These are phyloP conservation scores for Shargacucullia verbasci DNA, from an alignment of 2,888 invertebrate genomes.

Conservation along the genomic window DNA sequence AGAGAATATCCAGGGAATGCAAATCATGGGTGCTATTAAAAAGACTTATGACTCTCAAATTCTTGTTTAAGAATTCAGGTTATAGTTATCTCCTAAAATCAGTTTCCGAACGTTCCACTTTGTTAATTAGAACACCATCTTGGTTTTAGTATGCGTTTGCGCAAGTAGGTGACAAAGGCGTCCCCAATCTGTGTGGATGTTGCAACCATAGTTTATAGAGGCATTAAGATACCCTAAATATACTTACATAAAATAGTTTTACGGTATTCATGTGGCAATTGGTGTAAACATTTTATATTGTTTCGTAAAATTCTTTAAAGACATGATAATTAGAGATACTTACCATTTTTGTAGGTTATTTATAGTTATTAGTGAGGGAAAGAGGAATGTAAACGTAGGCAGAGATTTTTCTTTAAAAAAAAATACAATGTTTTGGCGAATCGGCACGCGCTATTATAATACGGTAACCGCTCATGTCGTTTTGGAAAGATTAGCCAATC, in stretches of 20 bases:
- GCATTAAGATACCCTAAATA: slow-evolving; percentile 53
- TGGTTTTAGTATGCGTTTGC: slow-evolving; percentile 41
- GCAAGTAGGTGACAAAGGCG: slow-evolving; percentile 51
- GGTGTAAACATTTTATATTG: slow-evolving; percentile 2
- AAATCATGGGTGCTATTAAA: too few relatives aligned
- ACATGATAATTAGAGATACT: too few relatives aligned
- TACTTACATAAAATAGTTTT: slow-evolving; percentile 32
- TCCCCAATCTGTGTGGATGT: slow-evolving; percentile 43
- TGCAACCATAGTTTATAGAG: slow-evolving; percentile 52
- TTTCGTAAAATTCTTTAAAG: slow-evolving; percentile 1
- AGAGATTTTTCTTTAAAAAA: too few relatives aligned
- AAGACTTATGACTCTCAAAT: too few relatives aligned
- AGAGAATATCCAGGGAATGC: too few relatives aligned
- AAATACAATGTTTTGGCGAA: too few relatives aligned
- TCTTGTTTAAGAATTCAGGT: slow-evolving; percentile 1
- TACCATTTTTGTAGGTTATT: too few relatives aligned
- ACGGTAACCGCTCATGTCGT: too few relatives aligned
- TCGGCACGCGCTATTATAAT: too few relatives aligned
- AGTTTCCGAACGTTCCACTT: slow-evolving; percentile 40
- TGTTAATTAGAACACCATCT: slow-evolving; percentile 47
- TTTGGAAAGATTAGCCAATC: too few relatives aligned
- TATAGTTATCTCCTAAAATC: slow-evolving; percentile 15
- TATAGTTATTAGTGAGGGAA: too few relatives aligned
- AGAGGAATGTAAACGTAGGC: too few relatives aligned
- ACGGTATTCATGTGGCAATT: slow-evolving; percentile 28